Conservation (phyloP, 2,113 vertebrate species). For the Salminus brasiliensis region DNA sequence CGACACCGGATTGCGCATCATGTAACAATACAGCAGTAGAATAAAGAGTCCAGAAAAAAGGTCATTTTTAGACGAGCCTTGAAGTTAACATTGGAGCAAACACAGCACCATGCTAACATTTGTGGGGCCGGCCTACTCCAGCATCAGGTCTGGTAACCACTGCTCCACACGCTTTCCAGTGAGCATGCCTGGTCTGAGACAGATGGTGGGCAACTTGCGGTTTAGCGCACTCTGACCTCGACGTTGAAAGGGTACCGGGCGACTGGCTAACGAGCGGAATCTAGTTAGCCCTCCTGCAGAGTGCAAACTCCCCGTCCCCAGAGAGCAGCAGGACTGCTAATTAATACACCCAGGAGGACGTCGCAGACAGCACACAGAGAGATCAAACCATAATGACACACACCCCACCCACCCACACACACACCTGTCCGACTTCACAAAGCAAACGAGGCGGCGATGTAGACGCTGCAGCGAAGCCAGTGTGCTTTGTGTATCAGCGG, state of each 20-base stretch:
- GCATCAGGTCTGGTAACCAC: background rate
- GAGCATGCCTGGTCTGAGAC: background rate
- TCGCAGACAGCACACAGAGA: background rate
- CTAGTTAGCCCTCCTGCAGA: slow-evolving; percentile 15
- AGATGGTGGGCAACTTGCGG: slow-evolving; percentile 12
- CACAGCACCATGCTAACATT: too few relatives aligned
- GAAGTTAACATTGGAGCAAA: too few relatives aligned
- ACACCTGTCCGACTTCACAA: slow-evolving; percentile 27
- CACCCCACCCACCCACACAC: slow-evolving; percentile 19
- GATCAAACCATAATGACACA: background rate
- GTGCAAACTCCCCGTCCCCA: background rate
- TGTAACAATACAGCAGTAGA: too few relatives aligned
- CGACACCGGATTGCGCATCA: too few relatives aligned
- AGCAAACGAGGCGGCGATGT: background rate
- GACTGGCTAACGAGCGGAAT: slow-evolving; percentile 14
- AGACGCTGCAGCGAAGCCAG: background rate
- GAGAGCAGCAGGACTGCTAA: slow-evolving; percentile 1
- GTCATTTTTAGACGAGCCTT: too few relatives aligned
- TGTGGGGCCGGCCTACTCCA: background rate
- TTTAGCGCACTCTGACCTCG: background rate
- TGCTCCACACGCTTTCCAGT: background rate
- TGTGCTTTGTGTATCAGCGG: background rate
- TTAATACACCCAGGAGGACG: slow-evolving; percentile 33
- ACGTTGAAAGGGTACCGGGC: background rate
- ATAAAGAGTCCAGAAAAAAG: too few relatives aligned